Base-by-base conservation (phyloP, 2,797 vertebrate genomes). In the Synanceia verrucosa region DNA sequence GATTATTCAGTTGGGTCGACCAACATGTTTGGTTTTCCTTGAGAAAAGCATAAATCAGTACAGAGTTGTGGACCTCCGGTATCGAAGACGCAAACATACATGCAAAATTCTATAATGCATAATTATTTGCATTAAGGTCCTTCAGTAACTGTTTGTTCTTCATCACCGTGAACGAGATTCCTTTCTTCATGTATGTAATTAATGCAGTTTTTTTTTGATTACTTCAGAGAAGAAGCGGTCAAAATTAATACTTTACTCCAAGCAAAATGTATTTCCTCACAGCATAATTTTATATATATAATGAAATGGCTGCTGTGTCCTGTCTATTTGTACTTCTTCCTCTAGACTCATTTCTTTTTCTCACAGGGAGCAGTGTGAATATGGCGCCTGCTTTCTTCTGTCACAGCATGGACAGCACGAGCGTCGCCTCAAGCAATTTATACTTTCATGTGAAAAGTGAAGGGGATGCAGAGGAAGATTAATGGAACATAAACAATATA, bases 401-500 rank as follows among this genome's bases (percentile, higher is more conserved):
- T 60, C 81, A 74, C 68, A 65, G 57, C 70, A 46, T 36, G 78
- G 87, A 82, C 81, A 79, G 65, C 56, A 43, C 53, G 84, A 88
- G 61, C 89, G 73, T 77, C 78, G 86, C 92, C 92, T 34, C 26
- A 8, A 85, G 93, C 89, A 70, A 83, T 91, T 82, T 83, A 77
- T 79, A 87, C 90, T 90, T 90, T 91, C 88, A 91, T 86, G 85
- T 87, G 84, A 80, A 87, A 88, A 89, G 72, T 58, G 62, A 82
- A 78, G 61, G 52, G 67, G 63, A 85, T 68, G 72, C 59, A 74
- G 82, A 26, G 63, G 63, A 78, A 94, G 90, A 91, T 93, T 91
- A 92, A 94, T 93, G 90, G 87, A 74, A 89, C 91, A 76, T 87
- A 89, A 93, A 93, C 88, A 92, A 87, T 88, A 89, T 63, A 87